Percentiles rank a stretch among this genome's conserved stretches.
These are phyloP conservation scores for Leptopilina syphax DNA, from an alignment of 2,888 invertebrate genomes.

Conservation along the genomic window DNA sequence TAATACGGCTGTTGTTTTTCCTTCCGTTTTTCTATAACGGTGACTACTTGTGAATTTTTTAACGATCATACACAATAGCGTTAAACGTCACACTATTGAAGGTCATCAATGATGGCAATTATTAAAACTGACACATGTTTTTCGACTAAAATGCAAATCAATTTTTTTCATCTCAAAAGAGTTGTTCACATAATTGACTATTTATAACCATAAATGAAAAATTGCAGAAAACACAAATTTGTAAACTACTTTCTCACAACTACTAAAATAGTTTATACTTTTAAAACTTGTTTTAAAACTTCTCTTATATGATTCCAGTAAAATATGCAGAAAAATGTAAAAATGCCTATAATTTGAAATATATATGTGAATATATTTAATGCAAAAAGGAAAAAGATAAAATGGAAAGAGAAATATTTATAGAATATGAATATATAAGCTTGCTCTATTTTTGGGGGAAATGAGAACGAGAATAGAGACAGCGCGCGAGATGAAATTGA, in stretches of 20 bases:
- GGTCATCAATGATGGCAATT: constrained; percentile 16
- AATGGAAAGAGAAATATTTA: constrained; percentile 15
- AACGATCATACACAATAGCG: constrained; percentile 31
- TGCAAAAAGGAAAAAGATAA: too few species aligned
- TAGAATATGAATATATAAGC: constrained; percentile 1
- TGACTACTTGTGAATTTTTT: constrained; percentile 39
- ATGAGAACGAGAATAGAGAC: constrained; percentile 34
- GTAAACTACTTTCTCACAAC: too few species aligned
- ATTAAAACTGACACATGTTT: constrained; percentile 22
- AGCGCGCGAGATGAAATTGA: constrained; percentile 32
- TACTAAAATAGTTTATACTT: too few species aligned
- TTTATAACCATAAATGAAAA: too few species aligned
- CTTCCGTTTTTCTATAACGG: constrained; percentile 25
- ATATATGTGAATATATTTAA: too few species aligned
- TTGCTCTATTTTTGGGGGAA: constrained; percentile 32
- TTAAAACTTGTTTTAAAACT: too few species aligned
- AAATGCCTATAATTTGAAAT: too few species aligned
- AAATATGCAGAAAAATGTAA: too few species aligned
- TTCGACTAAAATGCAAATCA: constrained; percentile 13
- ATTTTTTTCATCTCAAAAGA: background rate
- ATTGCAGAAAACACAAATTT: too few species aligned
- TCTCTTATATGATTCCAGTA: too few species aligned
- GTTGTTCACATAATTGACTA: background rate
- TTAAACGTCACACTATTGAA: constrained; percentile 14
- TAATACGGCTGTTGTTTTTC: constrained; percentile 30